Conservation (phyloP, 2,797 vertebrate genomes). For the Galaxias olidus region DNA sequence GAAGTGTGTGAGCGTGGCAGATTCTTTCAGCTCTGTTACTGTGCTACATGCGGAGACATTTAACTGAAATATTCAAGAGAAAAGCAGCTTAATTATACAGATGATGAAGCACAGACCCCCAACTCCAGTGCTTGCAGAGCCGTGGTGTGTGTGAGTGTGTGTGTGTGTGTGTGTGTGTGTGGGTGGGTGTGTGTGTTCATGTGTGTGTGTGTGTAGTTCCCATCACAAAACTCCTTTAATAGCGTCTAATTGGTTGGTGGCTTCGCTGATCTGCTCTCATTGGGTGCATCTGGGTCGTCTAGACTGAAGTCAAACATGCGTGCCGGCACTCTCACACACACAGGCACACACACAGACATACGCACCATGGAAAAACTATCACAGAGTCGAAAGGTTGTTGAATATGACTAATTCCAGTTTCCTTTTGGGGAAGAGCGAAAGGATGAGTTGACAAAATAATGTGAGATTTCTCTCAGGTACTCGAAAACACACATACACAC, state of each 20-base stretch:
- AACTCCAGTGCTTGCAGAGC: slow-evolving; percentile 20
- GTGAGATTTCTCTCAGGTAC: too few species aligned
- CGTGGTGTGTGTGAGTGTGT: slow-evolving; percentile 22
- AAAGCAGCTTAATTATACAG: slow-evolving; percentile 69
- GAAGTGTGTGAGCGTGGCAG: slow-evolving; percentile 12
- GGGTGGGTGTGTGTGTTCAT: background rate
- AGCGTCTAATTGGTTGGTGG: slow-evolving; percentile 54
- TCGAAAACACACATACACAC: slow-evolving; percentile 3
- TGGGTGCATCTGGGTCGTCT: slow-evolving; percentile 51
- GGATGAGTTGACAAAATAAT: too few species aligned
- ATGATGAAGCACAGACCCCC: slow-evolving; percentile 55
- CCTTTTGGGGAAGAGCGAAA: too few species aligned
- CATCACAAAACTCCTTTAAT: slow-evolving; percentile 47
- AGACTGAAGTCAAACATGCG: slow-evolving; percentile 34
- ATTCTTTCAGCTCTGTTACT: slow-evolving; percentile 45
- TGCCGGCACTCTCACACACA: background rate
- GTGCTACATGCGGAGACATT: slow-evolving; percentile 45
- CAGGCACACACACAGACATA: slow-evolving; percentile 6
- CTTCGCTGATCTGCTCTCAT: slow-evolving; percentile 42
- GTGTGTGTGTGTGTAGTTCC: background rate
- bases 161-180: slow-evolving; percentile 1
- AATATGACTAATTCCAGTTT: too few species aligned
- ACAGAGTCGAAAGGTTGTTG: too few species aligned
- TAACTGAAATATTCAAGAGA: slow-evolving; percentile 67
- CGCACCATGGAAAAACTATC: too few species aligned